Percentiles rank a stretch among this genome's conserved stretches.
These are phyloP conservation scores for Puffinus mauretanicus DNA, from an alignment of 2,113 vertebrate genomes.

Conservation along the genomic window DNA sequence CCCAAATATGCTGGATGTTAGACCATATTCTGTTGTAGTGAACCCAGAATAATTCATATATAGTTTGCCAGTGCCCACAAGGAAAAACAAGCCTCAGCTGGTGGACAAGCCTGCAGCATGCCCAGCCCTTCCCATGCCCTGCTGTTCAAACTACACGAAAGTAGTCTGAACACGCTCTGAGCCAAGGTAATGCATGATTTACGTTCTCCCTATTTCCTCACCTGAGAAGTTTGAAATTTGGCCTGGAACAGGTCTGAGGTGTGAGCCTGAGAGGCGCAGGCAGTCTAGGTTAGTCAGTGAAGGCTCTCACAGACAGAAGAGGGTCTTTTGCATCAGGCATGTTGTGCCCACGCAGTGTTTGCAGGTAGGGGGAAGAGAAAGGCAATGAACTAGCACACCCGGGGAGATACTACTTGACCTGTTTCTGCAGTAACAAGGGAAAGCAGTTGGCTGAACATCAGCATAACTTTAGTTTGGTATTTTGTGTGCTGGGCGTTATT, in stretches of 20 bases:
- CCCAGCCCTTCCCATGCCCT: not conserved
- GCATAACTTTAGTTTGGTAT: not conserved
- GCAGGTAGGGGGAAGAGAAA: not conserved
- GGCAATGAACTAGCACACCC: not conserved
- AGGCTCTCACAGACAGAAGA: not conserved
- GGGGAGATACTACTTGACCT: not conserved
- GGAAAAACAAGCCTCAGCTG: not conserved
- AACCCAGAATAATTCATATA: not conserved
- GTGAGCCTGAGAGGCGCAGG: not conserved
- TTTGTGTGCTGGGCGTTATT: not conserved
- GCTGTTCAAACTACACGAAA: not conserved
- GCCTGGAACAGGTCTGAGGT: not conserved
- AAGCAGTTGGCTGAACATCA: not conserved
- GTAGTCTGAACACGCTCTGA: not conserved
- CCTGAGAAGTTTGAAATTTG: not conserved
- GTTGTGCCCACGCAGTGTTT: not conserved
- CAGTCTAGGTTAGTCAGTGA: not conserved
- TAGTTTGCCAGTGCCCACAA: not conserved
- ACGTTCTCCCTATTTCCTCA: not conserved
- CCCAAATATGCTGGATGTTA: not conserved
- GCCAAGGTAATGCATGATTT: not conserved
- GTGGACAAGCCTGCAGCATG: not conserved
- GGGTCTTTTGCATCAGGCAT: not conserved
- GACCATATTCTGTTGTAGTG: not conserved
- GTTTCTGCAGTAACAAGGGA: not conserved